Evolutionary conservation across 2,113 vertebrate genomes (phyloP), one percentile per base, ranked within the genome.

Genomic region (Spermophilus dauricus): DNA sequence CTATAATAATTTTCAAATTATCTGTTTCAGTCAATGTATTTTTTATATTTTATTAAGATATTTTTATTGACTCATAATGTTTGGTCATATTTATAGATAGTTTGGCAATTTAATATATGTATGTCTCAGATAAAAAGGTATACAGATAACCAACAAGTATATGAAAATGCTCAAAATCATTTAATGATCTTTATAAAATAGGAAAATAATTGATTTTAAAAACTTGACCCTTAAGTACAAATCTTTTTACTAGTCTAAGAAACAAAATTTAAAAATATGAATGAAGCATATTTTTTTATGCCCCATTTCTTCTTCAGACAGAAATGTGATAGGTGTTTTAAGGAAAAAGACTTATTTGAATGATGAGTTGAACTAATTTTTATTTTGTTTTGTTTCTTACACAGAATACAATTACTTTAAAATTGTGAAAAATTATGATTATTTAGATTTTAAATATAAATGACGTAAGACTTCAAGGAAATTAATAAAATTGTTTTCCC

Each of bases 1-100:
- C 16, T 32, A 72, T 65, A 86, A 61, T 76, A 80, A 53, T 56
- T 73, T 94, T 95, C 78, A 17, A 95, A 63, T 76, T 72, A 10
- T 45, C 11, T 37, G 1, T 73, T 20, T 78, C 13, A 37, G 8
- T 80, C 90, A 81, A 75, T 51, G 24, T 75, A 42, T 10, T 22
- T 42, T 75, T 42, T 75, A 75, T 26, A 42, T 24, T 17, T 42
- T 75, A 75, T 75, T 75, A 75, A 26, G 39, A 42, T 42, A 26
- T 20, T 75, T 42, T 42, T 75, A 75, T 75, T 42, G 39, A 9
- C 14, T 3, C 13, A 77, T 58, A 26, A 45, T 63, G 76, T 7
- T 89, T 75, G 28, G 34, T 77, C 39, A 77, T 77, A 13, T 32
- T 32, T 69, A 45, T 76, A 42, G 24, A 75, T 16, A 34, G 7